Percentiles rank a stretch among this genome's conserved stretches.
Evolutionary conservation across 2,113 vertebrate species (phyloP).

Genomic region (Falco punctatus): DNA sequence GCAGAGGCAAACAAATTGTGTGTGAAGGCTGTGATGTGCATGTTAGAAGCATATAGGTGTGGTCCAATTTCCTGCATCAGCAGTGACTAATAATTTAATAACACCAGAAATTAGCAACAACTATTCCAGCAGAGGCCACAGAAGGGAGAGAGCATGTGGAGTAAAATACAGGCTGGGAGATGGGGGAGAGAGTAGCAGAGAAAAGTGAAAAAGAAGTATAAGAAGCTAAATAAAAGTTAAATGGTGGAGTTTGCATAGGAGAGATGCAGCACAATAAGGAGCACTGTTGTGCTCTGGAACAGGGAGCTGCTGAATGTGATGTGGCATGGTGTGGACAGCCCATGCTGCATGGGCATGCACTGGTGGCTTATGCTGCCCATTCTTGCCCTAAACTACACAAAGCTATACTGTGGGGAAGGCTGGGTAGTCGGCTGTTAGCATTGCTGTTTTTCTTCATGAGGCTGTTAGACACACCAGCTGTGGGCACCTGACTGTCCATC

Average conservation of each 20-base stretch:
- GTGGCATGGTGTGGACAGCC: neutral
- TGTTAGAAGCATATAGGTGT: neutral
- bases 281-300: too few species aligned
- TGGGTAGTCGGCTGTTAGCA: too few species aligned
- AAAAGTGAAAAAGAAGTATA: neutral
- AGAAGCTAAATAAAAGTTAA: neutral
- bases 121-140: neutral
- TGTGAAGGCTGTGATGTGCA: rapidly evolving
- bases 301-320: neutral
- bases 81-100: neutral
- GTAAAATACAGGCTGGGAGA: neutral
- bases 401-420: neutral
- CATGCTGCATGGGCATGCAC: rapidly evolving
- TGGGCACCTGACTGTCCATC: neutral
- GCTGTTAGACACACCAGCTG: neutral
- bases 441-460: too few species aligned
- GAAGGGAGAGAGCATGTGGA: neutral
- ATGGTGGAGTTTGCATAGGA: neutral
- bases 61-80: neutral
- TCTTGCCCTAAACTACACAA: rapidly evolving
- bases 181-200: too few species aligned
- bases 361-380: neutral
- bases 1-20: neutral
- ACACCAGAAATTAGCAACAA: neutral
- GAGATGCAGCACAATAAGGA: neutral